phyloP scores from a whole-genome alignment of 1,140 invertebrate species.

The Drosophila fuyamai region DNA sequence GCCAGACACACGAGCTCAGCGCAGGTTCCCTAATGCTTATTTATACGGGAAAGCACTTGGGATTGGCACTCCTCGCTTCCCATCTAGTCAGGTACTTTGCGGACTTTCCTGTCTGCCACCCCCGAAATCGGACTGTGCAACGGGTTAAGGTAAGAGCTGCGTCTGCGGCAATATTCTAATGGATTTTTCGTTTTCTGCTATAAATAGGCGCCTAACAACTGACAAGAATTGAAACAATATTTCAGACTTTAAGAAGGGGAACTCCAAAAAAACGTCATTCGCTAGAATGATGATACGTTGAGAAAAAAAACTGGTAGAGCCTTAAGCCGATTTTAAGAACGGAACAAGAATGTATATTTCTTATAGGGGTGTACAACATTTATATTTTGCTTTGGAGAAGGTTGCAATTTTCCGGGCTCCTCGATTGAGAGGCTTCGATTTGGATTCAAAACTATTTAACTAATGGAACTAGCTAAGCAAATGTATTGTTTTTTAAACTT shows the following conservation, averaged over 20 bases:
- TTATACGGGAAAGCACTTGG: slow-evolving; percentile 46
- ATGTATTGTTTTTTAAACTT: no score
- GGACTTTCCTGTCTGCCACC: slow-evolving; percentile 21
- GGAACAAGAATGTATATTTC: no score
- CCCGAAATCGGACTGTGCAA: background rate
- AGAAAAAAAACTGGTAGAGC: background rate
- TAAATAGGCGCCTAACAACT: slow-evolving; percentile 28
- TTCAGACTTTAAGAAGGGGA: slow-evolving; percentile 16
- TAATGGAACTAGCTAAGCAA: no score
- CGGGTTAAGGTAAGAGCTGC: slow-evolving; percentile 5
- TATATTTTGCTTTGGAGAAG: no score
- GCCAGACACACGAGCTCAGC: slow-evolving; percentile 35
- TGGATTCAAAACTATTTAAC: no score
- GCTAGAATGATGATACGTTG: slow-evolving; percentile 20
- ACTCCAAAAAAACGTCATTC: background rate
- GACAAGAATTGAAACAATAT: slow-evolving; percentile 42
- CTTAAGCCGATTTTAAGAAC: no score
- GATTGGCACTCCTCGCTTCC: slow-evolving; percentile 21
- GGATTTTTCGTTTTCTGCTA: slow-evolving; percentile 49
- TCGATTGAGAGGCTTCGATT: no score
- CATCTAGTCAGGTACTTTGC: slow-evolving; percentile 28
- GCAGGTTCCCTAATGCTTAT: slow-evolving; percentile 55
- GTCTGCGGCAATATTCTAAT: slow-evolving; percentile 62
- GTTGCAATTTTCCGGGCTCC: no score
- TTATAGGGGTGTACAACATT: no score